Evolutionary conservation across 1,140 invertebrate genomes (phyloP).

Genomic region (Solenopsis invicta): DNA sequence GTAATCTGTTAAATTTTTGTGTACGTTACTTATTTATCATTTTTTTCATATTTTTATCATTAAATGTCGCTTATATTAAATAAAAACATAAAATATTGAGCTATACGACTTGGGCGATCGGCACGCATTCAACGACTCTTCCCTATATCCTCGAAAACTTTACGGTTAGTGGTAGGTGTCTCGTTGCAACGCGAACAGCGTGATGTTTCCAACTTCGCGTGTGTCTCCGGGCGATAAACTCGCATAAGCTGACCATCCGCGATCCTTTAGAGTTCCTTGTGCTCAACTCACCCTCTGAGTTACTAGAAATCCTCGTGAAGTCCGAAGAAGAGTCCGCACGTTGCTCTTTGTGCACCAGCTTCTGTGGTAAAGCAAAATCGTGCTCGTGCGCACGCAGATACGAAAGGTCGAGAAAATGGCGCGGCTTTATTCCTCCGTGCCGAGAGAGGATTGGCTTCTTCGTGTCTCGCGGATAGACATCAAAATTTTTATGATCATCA

Average conservation of each 20-base stretch:
- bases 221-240: conserved; percentile 35
- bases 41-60: no score
- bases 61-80: no score
- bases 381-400: conserved; percentile 29
- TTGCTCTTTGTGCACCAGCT: not conserved
- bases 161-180: not conserved
- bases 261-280: conserved; percentile 18
- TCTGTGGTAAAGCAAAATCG: conserved; percentile 16
- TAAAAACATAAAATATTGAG: no score
- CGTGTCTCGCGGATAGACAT: conserved; percentile 58
- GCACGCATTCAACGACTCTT: no score
- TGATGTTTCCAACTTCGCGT: conserved; percentile 22
- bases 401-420: conserved; percentile 27
- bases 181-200: conserved; percentile 19
- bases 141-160: conserved; percentile 17
- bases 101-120: no score
- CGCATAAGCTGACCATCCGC: conserved; percentile 41
- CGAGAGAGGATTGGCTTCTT: conserved; percentile 50
- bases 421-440: conserved; percentile 34
- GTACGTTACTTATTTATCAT: no score
- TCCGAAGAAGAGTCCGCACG: not conserved
- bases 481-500: conserved; percentile 55
- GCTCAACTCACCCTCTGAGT: not conserved
- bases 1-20: no score
- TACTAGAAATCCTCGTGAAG: conserved; percentile 21